A percentile compares a stretch with the other conserved stretches of the same genome.
Evolutionary conservation across 1,140 invertebrate genomes (phyloP).

Genomic region (Globodera rostochiensis): DNA sequence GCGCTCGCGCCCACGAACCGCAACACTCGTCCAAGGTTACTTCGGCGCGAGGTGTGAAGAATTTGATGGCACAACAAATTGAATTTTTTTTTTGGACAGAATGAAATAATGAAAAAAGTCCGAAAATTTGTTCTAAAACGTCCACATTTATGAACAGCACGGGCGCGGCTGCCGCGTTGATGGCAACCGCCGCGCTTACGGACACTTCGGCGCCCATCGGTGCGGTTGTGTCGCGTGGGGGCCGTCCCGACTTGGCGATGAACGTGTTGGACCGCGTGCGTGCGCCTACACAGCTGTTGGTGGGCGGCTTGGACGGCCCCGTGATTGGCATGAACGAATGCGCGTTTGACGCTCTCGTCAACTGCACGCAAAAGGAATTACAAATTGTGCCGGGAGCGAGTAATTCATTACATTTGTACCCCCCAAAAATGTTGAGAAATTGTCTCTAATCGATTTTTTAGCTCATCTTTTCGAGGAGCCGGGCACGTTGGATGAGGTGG

Average conservation of each 20-base stretch:
- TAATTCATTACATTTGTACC: neutral
- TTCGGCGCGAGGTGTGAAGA: constrained; percentile 17
- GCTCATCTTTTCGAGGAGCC: constrained; percentile 25
- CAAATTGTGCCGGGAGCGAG: constrained; percentile 30
- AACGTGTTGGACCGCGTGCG: constrained; percentile 17
- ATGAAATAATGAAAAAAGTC: neutral
- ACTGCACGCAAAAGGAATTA: constrained; percentile 26
- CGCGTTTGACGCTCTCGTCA: constrained; percentile 13
- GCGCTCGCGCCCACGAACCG: neutral
- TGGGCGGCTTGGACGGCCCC: constrained; percentile 19
- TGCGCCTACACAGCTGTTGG: constrained; percentile 15
- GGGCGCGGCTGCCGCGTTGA: constrained; percentile 23
- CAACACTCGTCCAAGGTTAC: constrained; percentile 14
- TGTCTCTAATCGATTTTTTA: neutral
- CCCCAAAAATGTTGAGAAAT: neutral
- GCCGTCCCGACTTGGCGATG: constrained; percentile 25
- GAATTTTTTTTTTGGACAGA: neutral
- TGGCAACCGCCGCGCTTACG: neutral
- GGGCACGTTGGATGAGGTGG: constrained; percentile 18
- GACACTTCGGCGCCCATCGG: neutral
- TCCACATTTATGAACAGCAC: constrained; percentile 3
- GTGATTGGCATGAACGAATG: constrained; percentile 29
- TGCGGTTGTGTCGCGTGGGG: constrained; percentile 29
- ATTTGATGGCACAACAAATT: no score
- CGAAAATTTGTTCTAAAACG: neutral